A percentile compares a stretch with the other conserved stretches of the same genome.
phyloP scores from a whole-genome alignment of 2,888 invertebrate species.

The Carabus problematicus region DNA sequence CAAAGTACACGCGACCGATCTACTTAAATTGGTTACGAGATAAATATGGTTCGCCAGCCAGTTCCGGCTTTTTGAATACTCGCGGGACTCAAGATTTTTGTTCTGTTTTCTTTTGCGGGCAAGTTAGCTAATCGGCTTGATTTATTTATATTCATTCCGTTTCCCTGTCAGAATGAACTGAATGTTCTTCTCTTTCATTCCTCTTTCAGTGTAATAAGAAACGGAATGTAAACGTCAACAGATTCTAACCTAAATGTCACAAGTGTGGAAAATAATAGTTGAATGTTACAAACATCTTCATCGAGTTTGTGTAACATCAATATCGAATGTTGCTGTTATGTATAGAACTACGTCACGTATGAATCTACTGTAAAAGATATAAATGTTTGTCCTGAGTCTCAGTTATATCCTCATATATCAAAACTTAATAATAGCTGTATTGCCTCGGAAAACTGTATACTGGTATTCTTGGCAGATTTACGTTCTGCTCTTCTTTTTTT shows the following conservation, averaged over 20 bases:
- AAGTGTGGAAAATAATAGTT: too few species aligned
- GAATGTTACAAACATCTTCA: too few species aligned
- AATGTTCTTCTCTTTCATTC: too few species aligned
- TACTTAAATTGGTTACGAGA: slow-evolving; percentile 42
- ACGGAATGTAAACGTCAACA: too few species aligned
- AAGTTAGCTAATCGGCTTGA: slow-evolving; percentile 35
- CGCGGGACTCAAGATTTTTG: slow-evolving; percentile 26
- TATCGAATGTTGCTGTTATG: too few species aligned
- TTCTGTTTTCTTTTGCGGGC: slow-evolving; percentile 10
- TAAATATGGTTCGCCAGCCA: slow-evolving; percentile 39
- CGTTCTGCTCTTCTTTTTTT: slow-evolving; percentile 21
- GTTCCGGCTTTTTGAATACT: slow-evolving; percentile 34
- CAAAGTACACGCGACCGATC: slow-evolving; percentile 11
- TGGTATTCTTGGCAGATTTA: slow-evolving; percentile 23
- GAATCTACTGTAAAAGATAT: slow-evolving; percentile 12
- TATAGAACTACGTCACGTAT: too few species aligned
- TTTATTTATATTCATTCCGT: slow-evolving; percentile 28
- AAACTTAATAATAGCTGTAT: slow-evolving; percentile 10
- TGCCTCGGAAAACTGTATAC: background rate
- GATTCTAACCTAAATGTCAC: too few species aligned
- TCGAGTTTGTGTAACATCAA: too few species aligned
- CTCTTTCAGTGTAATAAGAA: too few species aligned
- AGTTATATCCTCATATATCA: slow-evolving; percentile 13
- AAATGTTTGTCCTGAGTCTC: slow-evolving; percentile 9
- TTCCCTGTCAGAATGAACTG: too few species aligned